A percentile compares a stretch with the other conserved stretches of the same genome.
These are phyloP conservation scores for Clarias laeviceps DNA, from an alignment of 2,797 vertebrate genomes.

Conservation along the genomic window DNA sequence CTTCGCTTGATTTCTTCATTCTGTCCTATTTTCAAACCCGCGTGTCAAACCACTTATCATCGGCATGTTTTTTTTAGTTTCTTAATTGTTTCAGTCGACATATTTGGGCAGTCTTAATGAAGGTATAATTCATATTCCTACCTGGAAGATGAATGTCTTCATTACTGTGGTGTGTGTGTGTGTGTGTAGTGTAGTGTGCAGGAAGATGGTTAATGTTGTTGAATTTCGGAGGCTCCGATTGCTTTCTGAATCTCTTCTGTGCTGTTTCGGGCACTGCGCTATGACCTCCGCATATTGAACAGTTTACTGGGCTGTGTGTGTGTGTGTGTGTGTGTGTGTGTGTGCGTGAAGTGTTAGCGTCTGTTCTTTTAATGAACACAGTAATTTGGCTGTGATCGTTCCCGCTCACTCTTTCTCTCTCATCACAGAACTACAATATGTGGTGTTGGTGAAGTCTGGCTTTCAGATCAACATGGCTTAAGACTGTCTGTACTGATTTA, in stretches of 20 bases:
- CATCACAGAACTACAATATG: conserved; percentile 8
- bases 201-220: conserved; percentile 31
- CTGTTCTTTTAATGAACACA: conserved; percentile 43
- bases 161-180: conserved; percentile 14
- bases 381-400: conserved; percentile 39
- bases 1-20: conserved; percentile 1
- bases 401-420: neutral
- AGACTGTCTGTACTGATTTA: conserved; percentile 47
- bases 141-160: conserved; percentile 36
- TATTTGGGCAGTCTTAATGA: conserved; percentile 34
- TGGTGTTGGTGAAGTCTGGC: conserved; percentile 37
- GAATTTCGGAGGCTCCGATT: conserved; percentile 24
- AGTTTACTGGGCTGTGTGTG: conserved; percentile 25
- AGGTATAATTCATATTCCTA: conserved; percentile 33
- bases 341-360: conserved; percentile 33
- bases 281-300: conserved; percentile 34
- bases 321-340: conserved; percentile 16
- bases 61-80: conserved; percentile 19
- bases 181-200: neutral
- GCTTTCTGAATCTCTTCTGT: conserved; percentile 31
- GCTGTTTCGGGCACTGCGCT: conserved; percentile 16
- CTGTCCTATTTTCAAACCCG: conserved; percentile 8
- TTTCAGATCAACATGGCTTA: conserved; percentile 38
- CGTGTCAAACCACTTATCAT: conserved; percentile 20
- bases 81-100: conserved; percentile 35